Conservation (phyloP, 2,113 vertebrate genomes). For the Podocnemis expansa region DNA sequence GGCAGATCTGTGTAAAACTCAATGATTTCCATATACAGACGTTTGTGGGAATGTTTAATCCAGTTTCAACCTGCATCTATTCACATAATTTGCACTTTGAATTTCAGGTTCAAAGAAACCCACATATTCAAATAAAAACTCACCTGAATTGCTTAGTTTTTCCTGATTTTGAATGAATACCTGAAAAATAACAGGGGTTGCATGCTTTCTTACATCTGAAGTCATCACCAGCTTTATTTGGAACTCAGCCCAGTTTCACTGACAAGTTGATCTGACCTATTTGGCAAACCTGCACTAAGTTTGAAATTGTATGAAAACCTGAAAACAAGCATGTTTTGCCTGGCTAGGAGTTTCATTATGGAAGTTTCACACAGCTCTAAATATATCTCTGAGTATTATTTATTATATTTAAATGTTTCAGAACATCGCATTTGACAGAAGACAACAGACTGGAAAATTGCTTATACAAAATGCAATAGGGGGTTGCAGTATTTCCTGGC, state of each 20-base stretch:
- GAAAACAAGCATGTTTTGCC: constrained; percentile 47
- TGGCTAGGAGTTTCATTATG: constrained; percentile 54
- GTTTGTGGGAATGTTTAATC: constrained; percentile 13
- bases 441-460: constrained; percentile 76
- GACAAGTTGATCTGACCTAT: not conserved
- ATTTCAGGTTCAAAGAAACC: not conserved
- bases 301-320: constrained; percentile 10
- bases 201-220: fast-evolving
- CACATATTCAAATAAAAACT: not conserved
- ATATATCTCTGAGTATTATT: constrained; percentile 68
- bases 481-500: constrained; percentile 64
- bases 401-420: constrained; percentile 75
- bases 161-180: not conserved
- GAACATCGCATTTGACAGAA: constrained; percentile 74
- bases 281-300: not conserved
- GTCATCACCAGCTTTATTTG: not conserved
- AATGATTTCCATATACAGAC: not conserved
- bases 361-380: constrained; percentile 60
- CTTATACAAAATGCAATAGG: constrained; percentile 72
- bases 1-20: constrained; percentile 17
- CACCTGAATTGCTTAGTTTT: not conserved
- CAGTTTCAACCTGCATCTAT: not conserved
- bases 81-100: not conserved
- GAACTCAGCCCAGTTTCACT: not conserved
- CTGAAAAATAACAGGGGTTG: fast-evolving